phyloP scores from a whole-genome alignment of 2,888 invertebrate genomes.

The Ctenicera cuprea region DNA sequence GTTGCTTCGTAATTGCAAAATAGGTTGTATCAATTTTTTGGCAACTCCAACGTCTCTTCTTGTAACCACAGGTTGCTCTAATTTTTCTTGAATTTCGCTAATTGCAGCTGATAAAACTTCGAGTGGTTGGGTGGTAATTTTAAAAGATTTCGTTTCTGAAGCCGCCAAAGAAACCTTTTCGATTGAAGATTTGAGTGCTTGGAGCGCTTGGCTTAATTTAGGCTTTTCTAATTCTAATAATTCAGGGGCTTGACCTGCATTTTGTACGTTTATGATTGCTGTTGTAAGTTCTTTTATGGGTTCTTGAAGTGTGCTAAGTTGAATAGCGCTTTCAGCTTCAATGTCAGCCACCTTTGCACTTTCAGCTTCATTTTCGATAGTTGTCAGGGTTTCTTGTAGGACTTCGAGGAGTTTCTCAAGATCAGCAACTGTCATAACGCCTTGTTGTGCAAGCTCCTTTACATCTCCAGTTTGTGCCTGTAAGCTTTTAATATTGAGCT shows the following conservation, averaged over 20 bases:
- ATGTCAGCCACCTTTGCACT: slow-evolving; percentile 18
- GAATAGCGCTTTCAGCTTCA: slow-evolving; percentile 34
- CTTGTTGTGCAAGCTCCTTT: slow-evolving; percentile 2
- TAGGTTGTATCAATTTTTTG: slow-evolving; percentile 17
- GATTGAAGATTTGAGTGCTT: slow-evolving; percentile 48
- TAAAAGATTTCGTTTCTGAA: slow-evolving; percentile 36
- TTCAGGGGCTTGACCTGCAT: slow-evolving; percentile 50
- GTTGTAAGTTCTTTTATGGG: slow-evolving; percentile 51
- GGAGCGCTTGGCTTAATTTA: slow-evolving; percentile 44
- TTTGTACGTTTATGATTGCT: slow-evolving; percentile 49
- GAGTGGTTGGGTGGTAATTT: slow-evolving; percentile 53
- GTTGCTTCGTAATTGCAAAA: slow-evolving; percentile 31
- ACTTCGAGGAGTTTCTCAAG: slow-evolving; percentile 21
- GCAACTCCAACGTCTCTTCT: slow-evolving; percentile 28
- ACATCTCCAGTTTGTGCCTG: background rate
- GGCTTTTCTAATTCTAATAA: slow-evolving; percentile 50
- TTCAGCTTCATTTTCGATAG: background rate
- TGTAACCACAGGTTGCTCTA: background rate
- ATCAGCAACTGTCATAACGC: slow-evolving; percentile 13
- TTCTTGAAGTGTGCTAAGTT: slow-evolving; percentile 24
- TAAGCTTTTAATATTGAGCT: slow-evolving; percentile 5
- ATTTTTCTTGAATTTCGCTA: slow-evolving; percentile 45
- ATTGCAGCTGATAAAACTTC: slow-evolving; percentile 56
- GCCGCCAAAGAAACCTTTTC: slow-evolving; percentile 18
- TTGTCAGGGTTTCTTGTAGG: slow-evolving; percentile 16